Evolutionary conservation across 2,888 invertebrate species (phyloP), one percentile per base, ranked within the genome.

Genomic region (Drosophila mulleri): DNA sequence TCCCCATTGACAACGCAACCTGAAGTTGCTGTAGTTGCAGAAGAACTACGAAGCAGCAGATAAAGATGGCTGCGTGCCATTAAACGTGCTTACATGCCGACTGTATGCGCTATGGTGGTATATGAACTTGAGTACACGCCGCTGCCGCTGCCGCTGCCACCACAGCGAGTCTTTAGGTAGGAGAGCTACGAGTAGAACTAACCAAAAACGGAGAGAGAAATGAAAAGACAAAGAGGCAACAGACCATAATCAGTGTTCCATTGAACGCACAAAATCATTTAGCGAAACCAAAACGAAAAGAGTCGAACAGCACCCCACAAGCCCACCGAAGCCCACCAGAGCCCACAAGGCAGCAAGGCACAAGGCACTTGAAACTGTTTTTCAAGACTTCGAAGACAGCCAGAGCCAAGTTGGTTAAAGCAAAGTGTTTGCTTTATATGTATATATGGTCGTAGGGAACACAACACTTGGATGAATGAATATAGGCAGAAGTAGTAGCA

Each of bases 241-340:
- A 83, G 86, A 90, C 84, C 84, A 91, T 88, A 91, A 87, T 91
- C 92, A 92, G 84, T 92, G 91, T 92, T 93, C 93, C 93, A 91
- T 93, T 93, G 93, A 92, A 92, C 88, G 92, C 92, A 89, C 92
- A 92, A 93, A 93, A 92, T 92, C 92, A 93, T 92, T 92, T 92
- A 92, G 92, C 93, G 93, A 92, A 92, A 92, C 92, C 91, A 82
- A 91, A 84, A 78, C 73, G 78, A 78, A 76, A 77, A 84, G 76
- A 80, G 67, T 59, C 42, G 61, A 75, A 48, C 66, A 81, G 75
- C 82, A 82, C 77, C 80, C 83, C 80, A 77, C 66, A 73, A 76
- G 41, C 44, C 66, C 23, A 66, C n/a, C 42, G 14, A 41, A 47
- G 66, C 12, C 61, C 12, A 42, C 44, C 29, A 37, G 50, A 47